Base-by-base conservation (phyloP, 2,113 vertebrate species). In the Ictidomys tridecemlineatus region DNA sequence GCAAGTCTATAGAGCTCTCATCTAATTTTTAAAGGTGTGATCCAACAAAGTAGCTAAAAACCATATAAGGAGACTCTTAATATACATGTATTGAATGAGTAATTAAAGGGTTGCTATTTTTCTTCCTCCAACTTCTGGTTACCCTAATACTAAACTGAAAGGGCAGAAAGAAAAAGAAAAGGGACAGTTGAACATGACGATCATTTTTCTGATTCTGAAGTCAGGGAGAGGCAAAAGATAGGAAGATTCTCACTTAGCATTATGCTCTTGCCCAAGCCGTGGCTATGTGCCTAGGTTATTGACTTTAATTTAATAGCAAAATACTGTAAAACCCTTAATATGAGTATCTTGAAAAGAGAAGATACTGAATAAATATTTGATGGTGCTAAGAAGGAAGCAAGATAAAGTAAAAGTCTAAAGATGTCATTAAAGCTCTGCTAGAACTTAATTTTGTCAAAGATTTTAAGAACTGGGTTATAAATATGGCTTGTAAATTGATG, bases 371-470 rank as follows among this genome's bases (percentile, higher is more conserved):
- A 92, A 96, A 93, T 83, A 95, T 86, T 97, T 79, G 34, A 91
- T 94, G 56, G 51, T 79, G 13, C 24, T 96, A 74, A 69, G 34
- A 87, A 96, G 56, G 53, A 91, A 78, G n/a, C 37, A 94, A 91
- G 69, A 91, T 76, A 42, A 94, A 72, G 86, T 91, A 70, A 95
- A 39, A 89, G 61, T n/a, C n/a, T 80, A 79, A 94, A 96, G 30
- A 85, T 86, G 10, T 63, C 73, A 58, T 74, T 70, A 76, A 96
- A 69, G 8, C 67, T 95, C 83, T 83, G 30, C n/a, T 79, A 92
- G 78, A 88, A 85, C 18, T 89, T 95, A 89, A 89, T 83, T 97
- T 73, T 96, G 22, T n/a, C 88, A 90, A 95, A 86, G 93, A 80
- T 87, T 94, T 95, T 88, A 76, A 73, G 72, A 67, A 69, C 77